These are phyloP conservation scores for Thinocorus orbignyianus DNA, from an alignment of 2,113 vertebrate genomes.

Conservation along the genomic window DNA sequence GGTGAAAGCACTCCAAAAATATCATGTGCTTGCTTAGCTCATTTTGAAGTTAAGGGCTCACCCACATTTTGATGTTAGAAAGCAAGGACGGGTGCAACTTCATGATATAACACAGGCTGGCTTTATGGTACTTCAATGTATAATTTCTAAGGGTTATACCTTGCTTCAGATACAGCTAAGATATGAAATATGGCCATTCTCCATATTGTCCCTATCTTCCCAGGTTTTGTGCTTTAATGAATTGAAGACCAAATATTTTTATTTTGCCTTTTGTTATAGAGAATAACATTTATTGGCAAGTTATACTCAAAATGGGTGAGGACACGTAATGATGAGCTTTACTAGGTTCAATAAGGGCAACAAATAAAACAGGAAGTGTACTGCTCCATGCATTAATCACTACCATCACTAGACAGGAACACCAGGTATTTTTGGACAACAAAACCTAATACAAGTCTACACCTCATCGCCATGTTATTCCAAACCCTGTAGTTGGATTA, in stretches of 20 bases:
- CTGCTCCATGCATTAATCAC: not conserved
- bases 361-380: not conserved
- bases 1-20: not conserved
- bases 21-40: not conserved
- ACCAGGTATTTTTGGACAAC: not conserved
- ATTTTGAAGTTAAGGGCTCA: not conserved
- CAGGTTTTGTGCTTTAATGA: not conserved
- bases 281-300: not conserved
- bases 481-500: not conserved
- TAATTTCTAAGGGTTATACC: not conserved
- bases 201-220: not conserved
- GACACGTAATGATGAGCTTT: not conserved
- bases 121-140: not conserved
- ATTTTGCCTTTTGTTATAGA: not conserved
- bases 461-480: not conserved
- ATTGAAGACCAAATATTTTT: not conserved
- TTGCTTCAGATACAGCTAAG: not conserved
- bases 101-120: not conserved
- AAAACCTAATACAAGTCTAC: not conserved
- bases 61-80: not conserved
- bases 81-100: not conserved
- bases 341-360: not conserved
- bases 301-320: not conserved
- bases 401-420: not conserved
- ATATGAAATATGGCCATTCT: not conserved